Evolutionary conservation across 2,797 vertebrate genomes (phyloP).

Genomic region (Oophaga sylvatica): DNA sequence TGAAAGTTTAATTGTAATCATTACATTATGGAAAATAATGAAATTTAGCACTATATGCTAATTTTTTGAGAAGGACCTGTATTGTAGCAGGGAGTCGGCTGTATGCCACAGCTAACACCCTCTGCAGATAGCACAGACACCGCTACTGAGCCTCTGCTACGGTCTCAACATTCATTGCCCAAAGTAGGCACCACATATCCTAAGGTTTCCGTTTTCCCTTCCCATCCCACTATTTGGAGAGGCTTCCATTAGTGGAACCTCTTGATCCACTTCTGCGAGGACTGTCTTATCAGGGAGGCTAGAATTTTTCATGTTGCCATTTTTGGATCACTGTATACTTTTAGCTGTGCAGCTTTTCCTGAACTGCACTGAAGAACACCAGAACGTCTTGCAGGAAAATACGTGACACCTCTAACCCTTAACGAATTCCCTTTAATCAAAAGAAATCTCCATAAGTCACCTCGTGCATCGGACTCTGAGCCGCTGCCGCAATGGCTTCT

Average conservation of each 20-base stretch:
- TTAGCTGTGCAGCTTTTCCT: background rate
- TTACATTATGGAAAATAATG: too few species aligned
- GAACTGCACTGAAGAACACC: background rate
- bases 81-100: too few species aligned
- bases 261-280: background rate
- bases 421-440: background rate
- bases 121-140: too few species aligned
- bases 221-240: too few species aligned
- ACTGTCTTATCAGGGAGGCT: background rate
- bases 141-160: too few species aligned
- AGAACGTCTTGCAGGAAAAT: background rate
- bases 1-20: too few species aligned
- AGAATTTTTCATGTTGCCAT: background rate
- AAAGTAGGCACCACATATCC: background rate
- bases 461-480: background rate
- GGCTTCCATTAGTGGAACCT: too few species aligned
- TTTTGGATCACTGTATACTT: background rate
- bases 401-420: background rate
- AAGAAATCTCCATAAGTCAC: slow-evolving; percentile 13
- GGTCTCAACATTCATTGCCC: background rate
- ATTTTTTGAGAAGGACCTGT: too few species aligned
- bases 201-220: background rate
- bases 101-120: too few species aligned
- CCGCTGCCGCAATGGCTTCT: background rate
- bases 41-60: too few species aligned